These are phyloP conservation scores for Myiopsitta monachus DNA, from an alignment of 2,113 vertebrate species.

Conservation along the genomic window DNA sequence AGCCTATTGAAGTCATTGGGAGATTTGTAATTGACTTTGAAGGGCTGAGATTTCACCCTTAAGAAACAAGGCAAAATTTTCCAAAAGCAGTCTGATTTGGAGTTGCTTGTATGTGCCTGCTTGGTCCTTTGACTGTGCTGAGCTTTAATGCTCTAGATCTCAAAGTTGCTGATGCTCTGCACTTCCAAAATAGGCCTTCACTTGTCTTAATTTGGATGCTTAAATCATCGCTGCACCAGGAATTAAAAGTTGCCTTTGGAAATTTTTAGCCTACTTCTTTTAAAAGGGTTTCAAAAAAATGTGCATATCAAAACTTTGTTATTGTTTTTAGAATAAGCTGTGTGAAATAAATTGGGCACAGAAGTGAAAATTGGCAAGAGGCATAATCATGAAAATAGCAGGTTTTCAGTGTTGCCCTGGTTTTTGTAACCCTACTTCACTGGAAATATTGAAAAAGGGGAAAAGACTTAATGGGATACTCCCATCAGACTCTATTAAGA, in stretches of 20 bases:
- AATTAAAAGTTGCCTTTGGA: slow-evolving; percentile 23
- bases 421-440: neutral
- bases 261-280: slow-evolving; percentile 46
- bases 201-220: slow-evolving; percentile 48
- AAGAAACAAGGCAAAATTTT: slow-evolving; percentile 48
- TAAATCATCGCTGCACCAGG: slow-evolving; percentile 32
- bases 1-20: slow-evolving; percentile 63
- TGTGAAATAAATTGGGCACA: slow-evolving; percentile 22
- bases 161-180: slow-evolving; percentile 48
- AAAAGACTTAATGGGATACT: neutral
- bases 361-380: slow-evolving; percentile 56
- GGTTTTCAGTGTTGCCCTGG: neutral
- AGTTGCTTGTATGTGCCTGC: neutral
- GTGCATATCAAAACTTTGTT: neutral
- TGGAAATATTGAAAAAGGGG: neutral
- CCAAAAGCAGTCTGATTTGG: slow-evolving; percentile 31
- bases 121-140: neutral
- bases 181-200: slow-evolving; percentile 23
- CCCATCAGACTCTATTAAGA: slow-evolving; percentile 24
- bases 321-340: slow-evolving; percentile 45
- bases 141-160: slow-evolving; percentile 24
- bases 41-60: slow-evolving; percentile 54
- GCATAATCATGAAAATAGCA: neutral
- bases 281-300: neutral
- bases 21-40: slow-evolving; percentile 62